Percentiles rank a stretch among this genome's conserved stretches.
phyloP scores from a whole-genome alignment of 2,113 vertebrate genomes.

The Protobothrops mucrosquamatus region DNA sequence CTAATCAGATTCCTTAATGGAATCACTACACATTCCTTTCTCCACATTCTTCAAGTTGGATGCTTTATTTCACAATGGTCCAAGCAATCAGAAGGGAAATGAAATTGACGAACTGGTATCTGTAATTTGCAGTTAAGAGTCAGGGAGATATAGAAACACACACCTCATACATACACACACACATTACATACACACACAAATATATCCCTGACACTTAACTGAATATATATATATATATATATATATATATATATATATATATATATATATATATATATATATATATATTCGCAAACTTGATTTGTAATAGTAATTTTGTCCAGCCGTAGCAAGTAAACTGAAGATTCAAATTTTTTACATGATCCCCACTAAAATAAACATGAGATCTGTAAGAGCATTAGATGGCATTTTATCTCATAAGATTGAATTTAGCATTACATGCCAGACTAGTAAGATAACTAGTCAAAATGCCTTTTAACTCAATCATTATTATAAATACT shows the following conservation, averaged over 20 bases:
- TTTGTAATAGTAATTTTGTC: slow-evolving; percentile 66
- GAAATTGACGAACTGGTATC: slow-evolving; percentile 41
- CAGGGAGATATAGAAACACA: not conserved
- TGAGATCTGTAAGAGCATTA: not conserved
- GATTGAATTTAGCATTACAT: slow-evolving; percentile 50
- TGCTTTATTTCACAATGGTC: slow-evolving; percentile 55
- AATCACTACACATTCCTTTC: slow-evolving; percentile 92
- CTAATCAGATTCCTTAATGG: slow-evolving; percentile 89
- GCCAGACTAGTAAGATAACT: slow-evolving; percentile 58
- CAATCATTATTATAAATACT: slow-evolving; percentile 40
- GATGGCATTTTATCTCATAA: slow-evolving; percentile 44
- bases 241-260: not conserved
- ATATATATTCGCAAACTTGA: slow-evolving; percentile 27
- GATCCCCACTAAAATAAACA: slow-evolving; percentile 58
- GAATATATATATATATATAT: no score
- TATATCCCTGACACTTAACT: not conserved
- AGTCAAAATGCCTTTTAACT: slow-evolving; percentile 50
- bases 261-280: slow-evolving; percentile 13
- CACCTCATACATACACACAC: not conserved
- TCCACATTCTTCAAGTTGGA: slow-evolving; percentile 80
- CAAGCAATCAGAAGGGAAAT: slow-evolving; percentile 63
- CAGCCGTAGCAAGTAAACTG: slow-evolving; percentile 35
- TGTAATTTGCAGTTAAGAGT: slow-evolving; percentile 46
- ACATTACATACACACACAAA: not conserved
- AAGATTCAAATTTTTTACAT: not conserved